A percentile compares a stretch with the other conserved stretches of the same genome.
Evolutionary conservation across 2,888 invertebrate species (phyloP).

Genomic region (Lissocephala sabroskyi): DNA sequence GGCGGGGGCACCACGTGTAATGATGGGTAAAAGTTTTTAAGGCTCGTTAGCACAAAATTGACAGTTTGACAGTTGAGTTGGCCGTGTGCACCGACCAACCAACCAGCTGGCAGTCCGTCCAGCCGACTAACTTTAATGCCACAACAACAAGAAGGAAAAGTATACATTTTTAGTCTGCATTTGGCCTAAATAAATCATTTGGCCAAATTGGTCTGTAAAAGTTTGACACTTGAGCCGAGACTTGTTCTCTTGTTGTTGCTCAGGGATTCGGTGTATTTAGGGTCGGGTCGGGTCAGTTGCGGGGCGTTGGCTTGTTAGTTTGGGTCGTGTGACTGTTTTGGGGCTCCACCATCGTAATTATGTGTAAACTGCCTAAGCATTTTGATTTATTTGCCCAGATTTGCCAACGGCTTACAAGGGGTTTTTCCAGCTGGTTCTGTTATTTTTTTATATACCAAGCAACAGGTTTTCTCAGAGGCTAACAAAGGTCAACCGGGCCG

Average conservation of each 20-base stretch:
- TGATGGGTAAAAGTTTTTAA: slow-evolving; percentile 53
- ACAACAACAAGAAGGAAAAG: slow-evolving; percentile 1
- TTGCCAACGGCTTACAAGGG: neutral
- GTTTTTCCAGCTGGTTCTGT: neutral
- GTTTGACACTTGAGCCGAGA: slow-evolving; percentile 58
- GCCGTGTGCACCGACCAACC: slow-evolving; percentile 37
- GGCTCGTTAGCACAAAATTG: slow-evolving; percentile 65
- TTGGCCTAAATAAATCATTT: slow-evolving; percentile 64
- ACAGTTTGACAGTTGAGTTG: slow-evolving; percentile 68
- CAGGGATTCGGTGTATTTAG: neutral
- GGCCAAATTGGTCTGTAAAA: slow-evolving; percentile 64
- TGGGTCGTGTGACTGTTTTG: slow-evolving; percentile 7
- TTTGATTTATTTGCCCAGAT: slow-evolving; percentile 48
- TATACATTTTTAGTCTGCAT: slow-evolving; percentile 18
- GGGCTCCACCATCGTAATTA: slow-evolving; percentile 38
- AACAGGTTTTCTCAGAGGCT: slow-evolving; percentile 1
- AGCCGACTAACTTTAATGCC: slow-evolving; percentile 5
- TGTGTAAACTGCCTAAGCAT: slow-evolving; percentile 62
- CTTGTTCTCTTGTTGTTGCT: slow-evolving; percentile 41
- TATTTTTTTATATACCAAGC: slow-evolving; percentile 3
- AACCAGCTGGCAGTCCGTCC: neutral
- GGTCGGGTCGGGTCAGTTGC: slow-evolving; percentile 12
- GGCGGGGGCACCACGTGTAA: slow-evolving; percentile 16
- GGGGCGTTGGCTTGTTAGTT: slow-evolving; percentile 7
- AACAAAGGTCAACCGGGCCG: neutral